Percentiles rank a stretch among this genome's conserved stretches.
These are phyloP conservation scores for Scomber scombrus DNA, from an alignment of 2,113 vertebrate species.

Conservation along the genomic window DNA sequence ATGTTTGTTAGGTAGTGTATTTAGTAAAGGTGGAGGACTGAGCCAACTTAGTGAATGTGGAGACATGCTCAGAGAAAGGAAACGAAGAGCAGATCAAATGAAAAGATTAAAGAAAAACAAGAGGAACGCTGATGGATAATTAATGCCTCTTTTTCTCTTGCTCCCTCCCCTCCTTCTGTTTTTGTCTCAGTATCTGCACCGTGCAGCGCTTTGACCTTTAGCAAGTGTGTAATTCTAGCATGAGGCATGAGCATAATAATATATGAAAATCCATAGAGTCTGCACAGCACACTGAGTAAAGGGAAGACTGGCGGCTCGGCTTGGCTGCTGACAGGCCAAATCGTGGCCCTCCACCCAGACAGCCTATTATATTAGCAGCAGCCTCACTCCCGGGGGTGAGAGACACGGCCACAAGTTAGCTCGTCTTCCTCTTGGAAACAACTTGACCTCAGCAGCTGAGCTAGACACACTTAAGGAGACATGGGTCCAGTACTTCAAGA, in stretches of 20 bases:
- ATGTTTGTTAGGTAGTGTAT: slow-evolving; percentile 1
- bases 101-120: slow-evolving; percentile 23
- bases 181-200: slow-evolving; percentile 53
- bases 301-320: slow-evolving; percentile 35
- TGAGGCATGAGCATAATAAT: slow-evolving; percentile 45
- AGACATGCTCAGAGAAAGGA: not conserved
- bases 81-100: not conserved
- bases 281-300: slow-evolving; percentile 42
- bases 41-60: not conserved
- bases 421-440: slow-evolving; percentile 45
- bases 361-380: slow-evolving; percentile 52
- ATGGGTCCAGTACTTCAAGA: not conserved
- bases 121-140: slow-evolving; percentile 56
- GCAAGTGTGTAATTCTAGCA: slow-evolving; percentile 65
- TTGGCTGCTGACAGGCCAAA: slow-evolving; percentile 59
- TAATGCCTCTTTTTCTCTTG: slow-evolving; percentile 33
- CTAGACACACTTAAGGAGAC: slow-evolving; percentile 12
- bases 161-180: slow-evolving; percentile 1
- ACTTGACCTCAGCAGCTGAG: slow-evolving; percentile 56
- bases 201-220: slow-evolving; percentile 64
- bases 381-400: slow-evolving; percentile 17
- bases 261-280: slow-evolving; percentile 73
- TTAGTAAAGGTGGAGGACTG: slow-evolving; percentile 5
- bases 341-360: slow-evolving; percentile 29
- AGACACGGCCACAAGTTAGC: slow-evolving; percentile 29